Evolutionary conservation across 2,888 invertebrate genomes (phyloP).

Genomic region (Drosophila kambysellisi): DNA sequence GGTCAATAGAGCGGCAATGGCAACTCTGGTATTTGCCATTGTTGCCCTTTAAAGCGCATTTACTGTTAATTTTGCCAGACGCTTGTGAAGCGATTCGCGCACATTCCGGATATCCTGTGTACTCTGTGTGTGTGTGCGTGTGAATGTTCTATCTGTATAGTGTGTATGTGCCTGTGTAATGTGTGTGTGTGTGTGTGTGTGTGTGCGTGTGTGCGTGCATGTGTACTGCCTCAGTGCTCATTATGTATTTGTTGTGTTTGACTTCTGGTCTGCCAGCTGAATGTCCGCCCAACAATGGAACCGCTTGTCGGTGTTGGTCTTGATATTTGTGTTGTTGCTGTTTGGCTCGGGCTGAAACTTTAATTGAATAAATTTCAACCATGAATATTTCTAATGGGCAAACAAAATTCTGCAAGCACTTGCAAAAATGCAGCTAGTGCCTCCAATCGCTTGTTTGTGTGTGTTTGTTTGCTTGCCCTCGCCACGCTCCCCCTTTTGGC

Average conservation of each 20-base stretch:
- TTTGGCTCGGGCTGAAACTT: constrained; percentile 57
- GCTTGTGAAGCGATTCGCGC: constrained; percentile 74
- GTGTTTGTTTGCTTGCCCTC: constrained; percentile 31
- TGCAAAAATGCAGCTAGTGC: constrained; percentile 59
- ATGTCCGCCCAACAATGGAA: constrained; percentile 5
- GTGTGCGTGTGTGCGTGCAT: constrained; percentile 22
- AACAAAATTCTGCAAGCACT: constrained; percentile 76
- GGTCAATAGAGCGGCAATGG: constrained; percentile 74
- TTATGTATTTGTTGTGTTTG: constrained; percentile 74
- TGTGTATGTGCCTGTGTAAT: neutral
- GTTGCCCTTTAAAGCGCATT: constrained; percentile 79
- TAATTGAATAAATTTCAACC: constrained; percentile 79
- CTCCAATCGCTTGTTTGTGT: constrained; percentile 44
- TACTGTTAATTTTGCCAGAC: constrained; percentile 78
- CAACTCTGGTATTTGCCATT: constrained; percentile 67
- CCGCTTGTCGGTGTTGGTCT: constrained; percentile 9
- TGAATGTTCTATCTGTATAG: neutral
- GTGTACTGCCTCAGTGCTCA: constrained; percentile 69
- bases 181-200: constrained; percentile 8
- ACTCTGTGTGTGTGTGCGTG: constrained; percentile 5
- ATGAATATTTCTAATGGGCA: constrained; percentile 81
- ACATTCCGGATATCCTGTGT: constrained; percentile 71
- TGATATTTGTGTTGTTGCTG: constrained; percentile 25
- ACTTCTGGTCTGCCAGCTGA: constrained; percentile 51
- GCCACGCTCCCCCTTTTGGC: neutral